Evolutionary conservation across 2,888 invertebrate genomes (phyloP).

Genomic region (Dryomyza anilis): DNA sequence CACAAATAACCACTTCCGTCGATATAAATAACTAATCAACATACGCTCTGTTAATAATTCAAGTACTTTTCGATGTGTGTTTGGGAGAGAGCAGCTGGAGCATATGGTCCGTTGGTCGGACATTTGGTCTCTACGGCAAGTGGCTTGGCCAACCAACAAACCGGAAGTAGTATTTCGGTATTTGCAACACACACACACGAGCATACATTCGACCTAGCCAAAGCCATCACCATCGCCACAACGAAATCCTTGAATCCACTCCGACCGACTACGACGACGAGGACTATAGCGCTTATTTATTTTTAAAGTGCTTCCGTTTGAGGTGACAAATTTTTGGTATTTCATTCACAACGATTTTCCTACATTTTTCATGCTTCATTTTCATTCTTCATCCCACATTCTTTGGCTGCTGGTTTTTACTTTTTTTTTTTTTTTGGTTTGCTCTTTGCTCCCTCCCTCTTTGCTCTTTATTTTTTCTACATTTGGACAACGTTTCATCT

Average conservation of each 20-base stretch:
- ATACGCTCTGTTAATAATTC: slow-evolving; percentile 6
- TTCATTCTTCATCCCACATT: slow-evolving; percentile 5
- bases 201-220: background rate
- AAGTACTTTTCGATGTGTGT: background rate
- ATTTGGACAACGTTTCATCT: slow-evolving; percentile 13
- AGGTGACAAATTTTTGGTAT: slow-evolving; percentile 36
- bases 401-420: background rate
- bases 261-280: background rate
- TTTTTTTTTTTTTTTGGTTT: background rate
- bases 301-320: slow-evolving; percentile 39
- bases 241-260: background rate
- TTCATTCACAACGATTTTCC: slow-evolving; percentile 17
- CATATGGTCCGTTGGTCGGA: too few relatives aligned
- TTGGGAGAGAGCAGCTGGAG: background rate
- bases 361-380: background rate
- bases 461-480: too few relatives aligned
- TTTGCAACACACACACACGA: slow-evolving; percentile 19
- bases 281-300: slow-evolving; percentile 26
- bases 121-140: too few relatives aligned
- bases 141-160: slow-evolving; percentile 23
- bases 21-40: slow-evolving; percentile 20
- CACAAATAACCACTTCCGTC: background rate
- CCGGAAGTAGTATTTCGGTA: slow-evolving; percentile 22
- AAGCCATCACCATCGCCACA: background rate
- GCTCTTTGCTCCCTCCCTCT: background rate